Evolutionary conservation across 2,888 invertebrate species (phyloP), one percentile per base, ranked within the genome.

Genomic region (Empis livida): DNA sequence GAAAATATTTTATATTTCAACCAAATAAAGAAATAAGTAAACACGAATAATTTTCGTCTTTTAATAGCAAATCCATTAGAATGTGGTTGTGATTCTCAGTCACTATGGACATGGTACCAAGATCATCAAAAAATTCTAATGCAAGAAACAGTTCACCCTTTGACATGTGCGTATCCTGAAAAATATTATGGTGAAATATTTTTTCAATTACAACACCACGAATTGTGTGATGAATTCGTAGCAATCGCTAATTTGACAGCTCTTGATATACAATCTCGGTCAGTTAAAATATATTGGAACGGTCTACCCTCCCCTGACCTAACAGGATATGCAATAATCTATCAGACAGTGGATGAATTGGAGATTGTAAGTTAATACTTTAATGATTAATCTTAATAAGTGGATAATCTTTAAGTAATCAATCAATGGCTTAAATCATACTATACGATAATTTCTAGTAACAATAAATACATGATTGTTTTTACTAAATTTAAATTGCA

Each of bases 81-180:
- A 44, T 91, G 90, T 64, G 82, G 80, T 59, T 91, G 90, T 64
- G 84, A 87, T 61, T 78, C 86, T 43, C 83, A 86, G 68, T 84
- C 86, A 61, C 74, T 88, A 41, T 87, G 90, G 84, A 82, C 82
- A 65, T 90, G 89, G 89, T 74, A 89, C 61, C 75, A 84, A 58
- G 82, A 85, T 60, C 85, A 90, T 68, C 76, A 80, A 59, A 85
- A 86, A 67, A 53, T 53, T 53, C 49, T 47, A 38, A 48, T 40
- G 10, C 46, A 52, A 44, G 47, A 48, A 17, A 30, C 13, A 11
- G 16, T 17, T 16, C 27, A 49, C 47, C 74, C 74, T 52, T 72
- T 85, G 52, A 75, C 79, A 39, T 89, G 89, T 65, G 82, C 84
- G 59, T 80, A 83, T 56, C 88, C 88, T 1, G 79, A 82, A 49